phyloP scores from a whole-genome alignment of 1,140 invertebrate genomes.

The Bombus waltoni region DNA sequence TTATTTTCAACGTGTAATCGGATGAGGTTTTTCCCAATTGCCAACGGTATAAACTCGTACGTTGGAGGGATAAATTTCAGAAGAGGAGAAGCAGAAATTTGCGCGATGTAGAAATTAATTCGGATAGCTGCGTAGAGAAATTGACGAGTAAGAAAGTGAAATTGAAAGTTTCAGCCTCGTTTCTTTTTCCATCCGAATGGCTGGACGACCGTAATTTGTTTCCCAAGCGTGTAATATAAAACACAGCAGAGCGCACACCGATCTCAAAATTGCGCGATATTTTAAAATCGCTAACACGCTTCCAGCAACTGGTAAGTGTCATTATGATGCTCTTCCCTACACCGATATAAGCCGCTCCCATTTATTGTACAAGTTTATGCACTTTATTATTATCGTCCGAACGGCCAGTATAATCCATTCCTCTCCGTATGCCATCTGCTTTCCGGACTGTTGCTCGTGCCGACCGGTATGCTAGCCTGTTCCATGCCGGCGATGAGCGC shows the following conservation, averaged over 20 bases:
- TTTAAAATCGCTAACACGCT: conserved; percentile 39
- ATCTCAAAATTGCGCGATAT: conserved; percentile 40
- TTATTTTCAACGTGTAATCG: neutral
- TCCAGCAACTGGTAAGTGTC: conserved; percentile 36
- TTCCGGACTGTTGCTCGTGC: conserved; percentile 59
- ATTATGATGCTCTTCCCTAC: conserved; percentile 17
- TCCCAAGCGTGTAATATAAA: conserved; percentile 10
- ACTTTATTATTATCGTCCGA: conserved; percentile 66
- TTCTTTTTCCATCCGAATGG: neutral
- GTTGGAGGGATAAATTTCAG: neutral
- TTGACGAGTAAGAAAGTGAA: neutral
- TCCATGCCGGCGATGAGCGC: conserved; percentile 54
- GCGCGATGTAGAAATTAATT: neutral
- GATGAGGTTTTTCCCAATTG: neutral
- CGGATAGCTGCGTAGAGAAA: neutral
- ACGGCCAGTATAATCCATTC: conserved; percentile 58
- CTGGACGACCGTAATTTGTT: neutral
- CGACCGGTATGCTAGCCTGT: conserved; percentile 43
- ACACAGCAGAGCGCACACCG: no score
- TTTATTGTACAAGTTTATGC: conserved; percentile 58
- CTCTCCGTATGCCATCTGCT: conserved; percentile 52
- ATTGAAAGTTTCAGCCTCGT: conserved; percentile 20
- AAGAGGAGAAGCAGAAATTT: neutral
- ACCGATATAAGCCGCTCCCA: conserved; percentile 32
- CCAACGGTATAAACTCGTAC: neutral